A percentile compares a stretch with the other conserved stretches of the same genome.
phyloP scores from a whole-genome alignment of 2,797 vertebrate genomes.

The Chrysocyon brachyurus region DNA sequence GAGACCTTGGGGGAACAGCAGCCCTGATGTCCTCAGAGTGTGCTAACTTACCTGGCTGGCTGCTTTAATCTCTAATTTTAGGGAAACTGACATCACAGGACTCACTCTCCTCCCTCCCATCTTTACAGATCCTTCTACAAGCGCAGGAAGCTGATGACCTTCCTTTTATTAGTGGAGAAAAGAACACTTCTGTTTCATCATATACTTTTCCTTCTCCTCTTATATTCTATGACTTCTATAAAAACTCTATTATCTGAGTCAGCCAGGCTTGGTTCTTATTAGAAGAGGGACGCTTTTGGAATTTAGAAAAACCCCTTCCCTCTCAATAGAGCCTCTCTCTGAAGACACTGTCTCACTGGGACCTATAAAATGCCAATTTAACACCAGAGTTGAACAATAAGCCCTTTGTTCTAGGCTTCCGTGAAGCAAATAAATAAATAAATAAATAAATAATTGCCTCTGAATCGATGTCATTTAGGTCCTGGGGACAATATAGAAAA shows the following conservation, averaged over 20 bases:
- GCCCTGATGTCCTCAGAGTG: neutral
- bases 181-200: slow-evolving; percentile 20
- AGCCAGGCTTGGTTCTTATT: slow-evolving; percentile 35
- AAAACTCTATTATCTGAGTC: slow-evolving; percentile 52
- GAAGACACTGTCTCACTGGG: neutral
- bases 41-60: neutral
- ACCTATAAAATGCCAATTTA: slow-evolving; percentile 9
- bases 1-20: neutral
- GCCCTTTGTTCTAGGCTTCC: neutral
- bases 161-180: neutral
- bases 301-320: slow-evolving; percentile 30
- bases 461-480: slow-evolving; percentile 6
- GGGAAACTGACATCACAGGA: neutral
- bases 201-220: neutral
- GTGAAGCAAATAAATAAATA: slow-evolving; percentile 52
- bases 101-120: neutral
- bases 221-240: neutral
- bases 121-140: neutral
- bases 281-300: slow-evolving; percentile 7
- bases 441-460: slow-evolving; percentile 16
- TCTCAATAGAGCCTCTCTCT: neutral
- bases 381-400: slow-evolving; percentile 3
- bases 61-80: neutral
- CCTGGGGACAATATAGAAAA: neutral
- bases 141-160: neutral